phyloP scores from a whole-genome alignment of 2,113 vertebrate species.

The Lycocorax pyrrhopterus region DNA sequence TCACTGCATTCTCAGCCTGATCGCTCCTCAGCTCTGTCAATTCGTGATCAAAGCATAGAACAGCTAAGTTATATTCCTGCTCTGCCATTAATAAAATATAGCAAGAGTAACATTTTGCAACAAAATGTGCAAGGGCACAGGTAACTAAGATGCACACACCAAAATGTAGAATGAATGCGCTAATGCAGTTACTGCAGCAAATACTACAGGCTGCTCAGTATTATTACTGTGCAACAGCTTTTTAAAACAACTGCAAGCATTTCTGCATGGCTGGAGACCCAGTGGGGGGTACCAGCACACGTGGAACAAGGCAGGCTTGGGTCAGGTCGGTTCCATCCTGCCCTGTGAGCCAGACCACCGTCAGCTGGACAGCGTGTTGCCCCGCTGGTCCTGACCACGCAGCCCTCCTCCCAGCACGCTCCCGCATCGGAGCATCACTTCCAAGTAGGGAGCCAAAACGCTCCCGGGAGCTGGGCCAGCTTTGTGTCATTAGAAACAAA shows the following conservation, averaged over 20 bases:
- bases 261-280: background rate
- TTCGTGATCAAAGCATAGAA: background rate
- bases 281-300: background rate
- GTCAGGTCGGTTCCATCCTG: fast-evolving
- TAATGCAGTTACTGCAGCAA: background rate
- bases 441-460: background rate
- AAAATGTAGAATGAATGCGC: background rate
- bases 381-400: fast-evolving
- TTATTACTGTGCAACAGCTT: background rate
- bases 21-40: background rate
- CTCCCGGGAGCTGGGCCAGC: conserved; percentile 5
- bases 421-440: fast-evolving
- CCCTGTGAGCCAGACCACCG: background rate
- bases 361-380: fast-evolving
- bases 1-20: background rate
- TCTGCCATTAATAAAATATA: background rate
- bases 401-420: background rate
- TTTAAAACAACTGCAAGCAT: background rate
- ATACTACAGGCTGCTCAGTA: background rate
- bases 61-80: background rate
- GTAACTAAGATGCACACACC: background rate
- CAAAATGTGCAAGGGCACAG: background rate
- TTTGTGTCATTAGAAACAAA: conserved; percentile 28
- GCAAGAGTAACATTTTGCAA: background rate
- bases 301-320: background rate